Evolutionary conservation across 35 echinoderm and acorn worm genomes (phyloP).

Genomic region (Patiria miniata): DNA sequence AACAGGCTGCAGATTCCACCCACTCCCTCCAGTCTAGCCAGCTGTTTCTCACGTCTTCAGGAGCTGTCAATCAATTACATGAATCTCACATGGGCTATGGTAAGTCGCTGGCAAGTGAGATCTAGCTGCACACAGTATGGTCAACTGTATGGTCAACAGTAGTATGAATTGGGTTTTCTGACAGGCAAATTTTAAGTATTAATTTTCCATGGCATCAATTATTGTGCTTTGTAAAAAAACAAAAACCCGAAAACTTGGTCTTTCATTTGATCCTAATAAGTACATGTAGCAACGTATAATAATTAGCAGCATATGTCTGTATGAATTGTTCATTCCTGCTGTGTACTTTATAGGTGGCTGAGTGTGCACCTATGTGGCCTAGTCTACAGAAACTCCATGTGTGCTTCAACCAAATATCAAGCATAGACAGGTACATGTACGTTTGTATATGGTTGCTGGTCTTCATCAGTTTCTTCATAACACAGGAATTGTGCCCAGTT

Average conservation of each 20-base stretch:
- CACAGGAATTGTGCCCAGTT: too few relatives aligned
- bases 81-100: conserved; percentile 74
- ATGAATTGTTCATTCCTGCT: too few relatives aligned
- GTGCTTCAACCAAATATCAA: conserved; percentile 52
- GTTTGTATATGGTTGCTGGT: background rate
- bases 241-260: background rate
- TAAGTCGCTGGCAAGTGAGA: conserved; percentile 23
- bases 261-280: too few relatives aligned
- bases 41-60: conserved; percentile 52
- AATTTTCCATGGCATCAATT: too few relatives aligned
- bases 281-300: too few relatives aligned
- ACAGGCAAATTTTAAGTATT: too few relatives aligned
- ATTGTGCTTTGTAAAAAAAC: too few relatives aligned
- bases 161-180: too few relatives aligned
- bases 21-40: conserved; percentile 41
- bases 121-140: too few relatives aligned
- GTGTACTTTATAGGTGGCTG: conserved; percentile 44
- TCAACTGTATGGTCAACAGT: too few relatives aligned
- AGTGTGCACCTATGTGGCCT: conserved; percentile 37
- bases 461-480: too few relatives aligned
- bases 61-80: conserved; percentile 78
- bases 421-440: conserved; percentile 38
- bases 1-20: conserved; percentile 62
- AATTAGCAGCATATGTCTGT: too few relatives aligned
- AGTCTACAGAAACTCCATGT: conserved; percentile 52